Percentiles rank a stretch among this genome's conserved stretches.
phyloP scores from a whole-genome alignment of 2,888 invertebrate genomes.

The Tribolium freemani region DNA sequence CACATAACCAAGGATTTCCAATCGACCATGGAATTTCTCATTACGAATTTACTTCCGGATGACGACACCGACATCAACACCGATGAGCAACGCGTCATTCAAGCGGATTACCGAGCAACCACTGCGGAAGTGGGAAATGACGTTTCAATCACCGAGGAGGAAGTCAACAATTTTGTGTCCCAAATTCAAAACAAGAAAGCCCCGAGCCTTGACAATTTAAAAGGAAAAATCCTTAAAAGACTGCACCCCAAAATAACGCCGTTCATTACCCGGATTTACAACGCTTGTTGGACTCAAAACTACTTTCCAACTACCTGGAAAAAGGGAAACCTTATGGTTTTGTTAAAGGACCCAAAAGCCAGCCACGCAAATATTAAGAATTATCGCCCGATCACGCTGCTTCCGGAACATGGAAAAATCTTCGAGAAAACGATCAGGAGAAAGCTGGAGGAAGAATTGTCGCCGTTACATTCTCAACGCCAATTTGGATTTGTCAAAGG shows the following conservation, averaged over 20 bases:
- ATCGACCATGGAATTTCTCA: not conserved
- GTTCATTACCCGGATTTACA: not conserved
- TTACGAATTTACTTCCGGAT: not conserved
- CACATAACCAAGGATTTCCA: not conserved
- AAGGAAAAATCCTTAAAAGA: slow-evolving; percentile 1
- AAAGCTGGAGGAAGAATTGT: not conserved
- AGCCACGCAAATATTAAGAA: slow-evolving; percentile 1
- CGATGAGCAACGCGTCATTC: not conserved
- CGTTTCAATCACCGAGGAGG: not conserved
- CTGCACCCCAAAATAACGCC: not conserved
- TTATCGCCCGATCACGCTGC: slow-evolving; percentile 18
- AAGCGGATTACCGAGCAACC: not conserved
- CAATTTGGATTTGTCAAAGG: slow-evolving; percentile 13
- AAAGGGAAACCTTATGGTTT: not conserved
- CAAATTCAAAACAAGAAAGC: slow-evolving; percentile 3
- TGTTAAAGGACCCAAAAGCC: slow-evolving; percentile 4
- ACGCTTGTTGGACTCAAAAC: not conserved
- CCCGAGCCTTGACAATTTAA: not conserved
- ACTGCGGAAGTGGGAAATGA: not conserved
- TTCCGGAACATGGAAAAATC: slow-evolving; percentile 12
- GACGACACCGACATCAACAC: not conserved
- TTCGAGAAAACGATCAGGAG: slow-evolving; percentile 7
- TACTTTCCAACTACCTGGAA: slow-evolving; percentile 25
- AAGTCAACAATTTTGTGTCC: not conserved
- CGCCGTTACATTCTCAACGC: not conserved